Conservation (phyloP, 2,888 invertebrate species). For the Tineola bisselliella region DNA sequence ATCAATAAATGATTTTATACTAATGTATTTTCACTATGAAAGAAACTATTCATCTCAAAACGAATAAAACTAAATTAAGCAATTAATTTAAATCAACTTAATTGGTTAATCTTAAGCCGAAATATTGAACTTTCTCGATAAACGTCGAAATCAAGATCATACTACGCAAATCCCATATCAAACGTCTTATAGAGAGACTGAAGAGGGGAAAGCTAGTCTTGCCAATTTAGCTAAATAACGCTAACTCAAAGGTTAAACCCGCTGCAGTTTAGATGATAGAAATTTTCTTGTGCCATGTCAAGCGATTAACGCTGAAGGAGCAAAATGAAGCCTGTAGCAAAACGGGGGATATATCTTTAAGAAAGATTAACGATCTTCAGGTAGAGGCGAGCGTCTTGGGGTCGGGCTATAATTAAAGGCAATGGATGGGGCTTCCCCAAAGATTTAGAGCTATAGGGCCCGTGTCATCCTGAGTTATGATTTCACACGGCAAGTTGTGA, state of each 20-base stretch:
- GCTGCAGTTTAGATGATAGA: conserved; percentile 22
- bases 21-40: too few species aligned
- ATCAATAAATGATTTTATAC: too few species aligned
- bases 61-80: background rate
- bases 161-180: conserved; percentile 39
- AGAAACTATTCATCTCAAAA: too few species aligned
- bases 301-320: conserved; percentile 50
- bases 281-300: conserved; percentile 36
- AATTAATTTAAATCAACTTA: conserved; percentile 8
- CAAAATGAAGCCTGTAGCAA: conserved; percentile 39
- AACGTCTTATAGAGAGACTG: conserved; percentile 28
- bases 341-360: conserved; percentile 61
- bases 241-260: conserved; percentile 10
- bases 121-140: conserved; percentile 57
- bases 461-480: conserved; percentile 64
- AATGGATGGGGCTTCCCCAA: conserved; percentile 60
- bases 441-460: conserved; percentile 55
- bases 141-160: conserved; percentile 50
- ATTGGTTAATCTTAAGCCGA: conserved; percentile 7
- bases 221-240: conserved; percentile 31
- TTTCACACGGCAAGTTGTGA: conserved; percentile 56
- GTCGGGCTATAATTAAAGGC: conserved; percentile 64
- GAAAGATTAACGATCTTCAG: conserved; percentile 67
- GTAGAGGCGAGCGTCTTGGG: conserved; percentile 49
- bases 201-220: conserved; percentile 51